These are phyloP conservation scores for Takifugu flavidus DNA, from an alignment of 2,113 vertebrate species.

Conservation along the genomic window DNA sequence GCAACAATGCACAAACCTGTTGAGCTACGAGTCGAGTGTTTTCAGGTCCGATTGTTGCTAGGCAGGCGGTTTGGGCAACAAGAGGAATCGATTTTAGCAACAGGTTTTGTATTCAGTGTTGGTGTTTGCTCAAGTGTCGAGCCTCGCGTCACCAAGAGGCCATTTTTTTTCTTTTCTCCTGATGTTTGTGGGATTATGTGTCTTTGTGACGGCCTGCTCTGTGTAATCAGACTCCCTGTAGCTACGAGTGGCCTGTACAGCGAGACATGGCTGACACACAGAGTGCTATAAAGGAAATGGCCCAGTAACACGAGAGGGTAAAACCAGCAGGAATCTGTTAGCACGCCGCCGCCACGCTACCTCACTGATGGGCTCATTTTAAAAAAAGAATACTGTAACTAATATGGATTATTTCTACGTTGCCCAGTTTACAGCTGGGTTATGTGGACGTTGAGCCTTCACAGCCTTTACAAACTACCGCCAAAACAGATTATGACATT, in stretches of 20 bases:
- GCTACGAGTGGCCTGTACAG: conserved; percentile 5
- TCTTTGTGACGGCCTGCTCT: not conserved
- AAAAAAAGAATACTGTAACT: too few species aligned
- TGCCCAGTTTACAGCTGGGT: too few species aligned
- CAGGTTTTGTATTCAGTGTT: too few species aligned
- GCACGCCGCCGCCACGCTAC: not conserved
- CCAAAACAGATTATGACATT: too few species aligned
- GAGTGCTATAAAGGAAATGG: conserved; percentile 11
- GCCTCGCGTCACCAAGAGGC: conserved; percentile 9
- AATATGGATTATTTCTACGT: too few species aligned
- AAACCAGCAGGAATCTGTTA: conserved; percentile 10
- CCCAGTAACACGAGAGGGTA: conserved; percentile 5
- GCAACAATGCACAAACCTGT: conserved; percentile 36
- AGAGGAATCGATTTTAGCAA: too few species aligned
- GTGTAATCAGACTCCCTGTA: conserved; percentile 13
- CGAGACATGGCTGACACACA: conserved; percentile 19
- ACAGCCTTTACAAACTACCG: too few species aligned
- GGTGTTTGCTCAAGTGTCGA: conserved; percentile 31
- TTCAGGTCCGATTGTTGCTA: conserved; percentile 40
- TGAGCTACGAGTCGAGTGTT: conserved; percentile 48
- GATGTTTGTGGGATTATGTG: conserved; percentile 3
- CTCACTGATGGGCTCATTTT: not conserved
- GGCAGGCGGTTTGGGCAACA: conserved; percentile 7
- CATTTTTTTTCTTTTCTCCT: not conserved
- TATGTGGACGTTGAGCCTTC: too few species aligned